Percentiles rank a stretch among this genome's conserved stretches.
Conservation (phyloP, 1,140 invertebrate species). For the Yoshiicerus persimilis region DNA sequence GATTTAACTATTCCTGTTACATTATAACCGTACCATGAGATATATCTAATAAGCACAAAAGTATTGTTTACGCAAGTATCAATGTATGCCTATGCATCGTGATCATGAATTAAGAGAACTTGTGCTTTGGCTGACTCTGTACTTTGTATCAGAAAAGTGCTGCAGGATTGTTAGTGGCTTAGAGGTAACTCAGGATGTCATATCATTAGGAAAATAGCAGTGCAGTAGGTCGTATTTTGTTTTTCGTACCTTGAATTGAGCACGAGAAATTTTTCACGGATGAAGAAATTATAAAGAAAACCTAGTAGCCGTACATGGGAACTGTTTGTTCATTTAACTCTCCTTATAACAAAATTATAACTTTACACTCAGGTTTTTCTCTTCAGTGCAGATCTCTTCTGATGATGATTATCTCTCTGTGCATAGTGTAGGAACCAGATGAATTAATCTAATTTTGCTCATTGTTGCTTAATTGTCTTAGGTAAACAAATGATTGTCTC, state of each 20-base stretch:
- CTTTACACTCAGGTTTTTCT: not conserved
- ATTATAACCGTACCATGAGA: not conserved
- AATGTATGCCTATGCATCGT: not conserved
- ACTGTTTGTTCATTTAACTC: not conserved
- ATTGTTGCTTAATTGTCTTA: too few species aligned
- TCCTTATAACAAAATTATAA: not conserved
- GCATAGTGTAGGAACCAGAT: too few species aligned
- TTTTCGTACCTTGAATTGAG: not conserved
- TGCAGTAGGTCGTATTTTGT: not conserved
- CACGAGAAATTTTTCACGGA: constrained; percentile 6
- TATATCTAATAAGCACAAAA: not conserved
- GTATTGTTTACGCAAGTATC: not conserved
- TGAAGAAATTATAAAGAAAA: not conserved
- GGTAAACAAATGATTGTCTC: too few species aligned
- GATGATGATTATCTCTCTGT: too few species aligned
- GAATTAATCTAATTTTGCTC: too few species aligned
- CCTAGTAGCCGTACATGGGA: too few species aligned
- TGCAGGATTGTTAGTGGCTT: not conserved
- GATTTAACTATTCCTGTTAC: not conserved
- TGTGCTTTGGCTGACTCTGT: not conserved
- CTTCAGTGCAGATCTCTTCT: too few species aligned
- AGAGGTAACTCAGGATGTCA: not conserved
- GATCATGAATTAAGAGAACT: not conserved
- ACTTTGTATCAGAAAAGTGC: not conserved
- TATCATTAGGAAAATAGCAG: not conserved